Evolutionary conservation across 2,113 vertebrate genomes (phyloP).

Genomic region (Passer domesticus): DNA sequence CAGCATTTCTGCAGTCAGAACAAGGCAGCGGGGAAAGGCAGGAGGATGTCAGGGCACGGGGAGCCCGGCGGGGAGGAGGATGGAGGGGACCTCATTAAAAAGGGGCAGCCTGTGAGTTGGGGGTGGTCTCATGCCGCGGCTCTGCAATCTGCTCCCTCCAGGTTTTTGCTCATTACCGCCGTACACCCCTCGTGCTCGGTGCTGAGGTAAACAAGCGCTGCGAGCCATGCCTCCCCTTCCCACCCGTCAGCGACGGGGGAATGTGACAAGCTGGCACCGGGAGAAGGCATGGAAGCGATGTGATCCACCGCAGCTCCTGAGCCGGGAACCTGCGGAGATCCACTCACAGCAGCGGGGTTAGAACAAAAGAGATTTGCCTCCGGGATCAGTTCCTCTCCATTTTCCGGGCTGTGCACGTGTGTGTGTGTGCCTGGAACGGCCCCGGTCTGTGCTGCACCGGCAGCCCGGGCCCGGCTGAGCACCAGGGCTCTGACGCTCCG

Average conservation of each 20-base stretch:
- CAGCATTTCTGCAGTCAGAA: slow-evolving; percentile 47
- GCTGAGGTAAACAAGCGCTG: slow-evolving; percentile 20
- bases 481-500: neutral
- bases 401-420: slow-evolving; percentile 5
- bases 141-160: neutral
- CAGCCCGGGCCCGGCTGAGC: neutral
- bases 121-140: neutral
- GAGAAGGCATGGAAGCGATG: slow-evolving; percentile 14
- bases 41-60: neutral
- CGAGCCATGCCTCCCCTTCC: neutral
- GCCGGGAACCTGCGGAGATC: slow-evolving; percentile 25
- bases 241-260: neutral
- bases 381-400: slow-evolving; percentile 44
- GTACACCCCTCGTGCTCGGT: neutral
- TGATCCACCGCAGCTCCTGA: neutral
- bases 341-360: slow-evolving; percentile 32
- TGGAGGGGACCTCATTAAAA: neutral
- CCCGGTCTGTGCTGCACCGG: neutral
- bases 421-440: neutral
- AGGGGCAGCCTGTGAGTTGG: neutral
- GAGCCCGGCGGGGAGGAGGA: neutral
- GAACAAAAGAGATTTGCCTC: slow-evolving; percentile 63
- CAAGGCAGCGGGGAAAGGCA: neutral
- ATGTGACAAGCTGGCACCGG: slow-evolving; percentile 40
- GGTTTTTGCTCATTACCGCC: neutral